Evolutionary conservation across 2,113 vertebrate genomes (phyloP), one percentile per base, ranked within the genome.

Genomic region (Athene noctua): DNA sequence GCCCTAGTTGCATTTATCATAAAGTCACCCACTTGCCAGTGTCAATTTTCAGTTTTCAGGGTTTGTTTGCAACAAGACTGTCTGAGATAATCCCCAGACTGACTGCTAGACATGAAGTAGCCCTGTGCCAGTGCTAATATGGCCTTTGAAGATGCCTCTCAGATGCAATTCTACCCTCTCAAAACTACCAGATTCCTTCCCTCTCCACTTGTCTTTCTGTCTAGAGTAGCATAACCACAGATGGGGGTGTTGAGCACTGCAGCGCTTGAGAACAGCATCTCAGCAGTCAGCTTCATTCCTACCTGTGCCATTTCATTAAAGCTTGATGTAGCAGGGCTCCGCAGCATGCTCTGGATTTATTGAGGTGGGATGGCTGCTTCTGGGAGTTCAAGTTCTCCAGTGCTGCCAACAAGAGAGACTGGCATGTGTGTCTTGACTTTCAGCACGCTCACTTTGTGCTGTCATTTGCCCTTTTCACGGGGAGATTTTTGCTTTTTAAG

Each of bases 401-500:
- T 18, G 16, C 32, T 52, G 25, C 47, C 23, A 23, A 1, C 21
- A 29, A 40, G 27, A 54, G 54, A 46, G 36, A 46, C 80, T 54
- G 38, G 25, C 12, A 1, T 7, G 42, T 67, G 34, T 52, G 23
- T 42, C 22, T 55, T 2, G 1, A 11, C 72, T 83, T 63, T 2
- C 36, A 57, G 59, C 36, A n/a, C 0, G 0, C 65, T 72, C 44
- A 42, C 34, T 47, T 30, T 47, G 11, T 0, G 3, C 54, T 88
- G 61, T 26, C 34, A 5, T 47, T 52, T 40, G 15, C 30, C 54
- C 32, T 73, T 62, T 70, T 27, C 44, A 7, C n/a, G 10, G 79
- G 26, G 58, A 63, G 36, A 25, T 58, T 36, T 57, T 54, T 68
- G 55, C 6, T 34, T 63, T 80, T 32, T 58, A 38, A 74, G 61